Conservation (phyloP, 2,113 vertebrate genomes). For the Ifrita kowaldi region DNA sequence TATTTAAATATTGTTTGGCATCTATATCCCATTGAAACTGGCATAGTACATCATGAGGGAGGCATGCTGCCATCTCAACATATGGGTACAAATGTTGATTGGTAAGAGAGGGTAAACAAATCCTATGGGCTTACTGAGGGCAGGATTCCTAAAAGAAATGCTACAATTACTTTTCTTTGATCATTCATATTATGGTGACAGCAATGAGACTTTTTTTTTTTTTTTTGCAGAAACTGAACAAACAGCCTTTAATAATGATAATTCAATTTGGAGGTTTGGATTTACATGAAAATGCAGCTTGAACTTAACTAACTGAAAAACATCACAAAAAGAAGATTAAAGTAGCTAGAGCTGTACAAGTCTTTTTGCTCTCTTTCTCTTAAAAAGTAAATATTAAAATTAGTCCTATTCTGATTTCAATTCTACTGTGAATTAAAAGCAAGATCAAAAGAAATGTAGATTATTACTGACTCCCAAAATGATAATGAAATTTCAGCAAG, state of each 20-base stretch:
- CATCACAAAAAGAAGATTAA: background rate
- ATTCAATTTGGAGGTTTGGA: conserved; percentile 38
- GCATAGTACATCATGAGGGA: conserved; percentile 26
- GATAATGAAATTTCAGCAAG: background rate
- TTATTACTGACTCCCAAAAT: background rate
- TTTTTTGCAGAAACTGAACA: background rate
- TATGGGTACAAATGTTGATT: conserved; percentile 59
- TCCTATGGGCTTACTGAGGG: conserved; percentile 53
- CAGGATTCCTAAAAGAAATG: conserved; percentile 57
- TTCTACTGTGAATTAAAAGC: background rate
- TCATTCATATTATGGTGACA: conserved; percentile 48
- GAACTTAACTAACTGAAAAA: conserved; percentile 20
- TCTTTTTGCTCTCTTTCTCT: background rate
- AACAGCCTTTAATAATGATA: conserved; percentile 41
- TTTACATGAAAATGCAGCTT: conserved; percentile 42
- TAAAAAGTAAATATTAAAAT: conserved; percentile 4
- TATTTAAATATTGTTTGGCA: conserved; percentile 67
- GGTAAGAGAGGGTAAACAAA: conserved; percentile 62
- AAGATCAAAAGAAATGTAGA: background rate
- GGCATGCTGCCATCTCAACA: conserved; percentile 65
- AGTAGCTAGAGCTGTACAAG: background rate
- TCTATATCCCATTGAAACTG: conserved; percentile 60
- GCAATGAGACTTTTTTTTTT: background rate
- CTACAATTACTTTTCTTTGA: conserved; percentile 52
- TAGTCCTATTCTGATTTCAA: background rate